Conservation (phyloP, 2,888 invertebrate species). For the Myopa tessellatipennis region DNA sequence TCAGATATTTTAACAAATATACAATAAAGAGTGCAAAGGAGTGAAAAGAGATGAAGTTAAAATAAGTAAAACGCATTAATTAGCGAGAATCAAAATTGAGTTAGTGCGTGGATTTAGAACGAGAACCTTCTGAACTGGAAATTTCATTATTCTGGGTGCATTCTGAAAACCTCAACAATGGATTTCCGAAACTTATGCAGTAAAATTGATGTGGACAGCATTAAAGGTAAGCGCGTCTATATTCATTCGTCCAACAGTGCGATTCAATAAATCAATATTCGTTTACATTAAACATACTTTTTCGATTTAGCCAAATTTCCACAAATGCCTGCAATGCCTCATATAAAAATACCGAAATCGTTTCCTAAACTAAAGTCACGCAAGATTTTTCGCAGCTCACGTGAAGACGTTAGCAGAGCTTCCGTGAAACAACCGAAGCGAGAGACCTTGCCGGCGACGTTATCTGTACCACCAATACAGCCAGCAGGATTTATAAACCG, state of each 20-base stretch:
- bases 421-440: slow-evolving; percentile 36
- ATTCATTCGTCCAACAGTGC: background rate
- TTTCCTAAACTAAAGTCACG: slow-evolving; percentile 62
- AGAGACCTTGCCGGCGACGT: background rate
- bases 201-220: slow-evolving; percentile 61
- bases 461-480: slow-evolving; percentile 26
- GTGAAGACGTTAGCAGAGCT: slow-evolving; percentile 50
- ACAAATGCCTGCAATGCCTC: slow-evolving; percentile 55
- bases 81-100: too few relatives aligned
- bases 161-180: slow-evolving; percentile 48
- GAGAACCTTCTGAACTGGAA: too few relatives aligned
- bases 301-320: slow-evolving; percentile 57
- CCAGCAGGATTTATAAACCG: slow-evolving; percentile 60
- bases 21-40: slow-evolving; percentile 8
- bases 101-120: too few relatives aligned
- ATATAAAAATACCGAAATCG: slow-evolving; percentile 64
- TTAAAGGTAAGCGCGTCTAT: slow-evolving; percentile 55
- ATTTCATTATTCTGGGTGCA: too few relatives aligned
- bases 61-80: too few relatives aligned
- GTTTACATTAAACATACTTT: slow-evolving; percentile 8
- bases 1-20: slow-evolving; percentile 43
- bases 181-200: slow-evolving; percentile 63
- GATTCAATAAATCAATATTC: slow-evolving; percentile 25
- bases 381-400: slow-evolving; percentile 61
- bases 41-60: background rate